Percentiles rank a stretch among this genome's conserved stretches.
Conservation (phyloP, 2,888 invertebrate genomes). For the Autographa gamma region DNA sequence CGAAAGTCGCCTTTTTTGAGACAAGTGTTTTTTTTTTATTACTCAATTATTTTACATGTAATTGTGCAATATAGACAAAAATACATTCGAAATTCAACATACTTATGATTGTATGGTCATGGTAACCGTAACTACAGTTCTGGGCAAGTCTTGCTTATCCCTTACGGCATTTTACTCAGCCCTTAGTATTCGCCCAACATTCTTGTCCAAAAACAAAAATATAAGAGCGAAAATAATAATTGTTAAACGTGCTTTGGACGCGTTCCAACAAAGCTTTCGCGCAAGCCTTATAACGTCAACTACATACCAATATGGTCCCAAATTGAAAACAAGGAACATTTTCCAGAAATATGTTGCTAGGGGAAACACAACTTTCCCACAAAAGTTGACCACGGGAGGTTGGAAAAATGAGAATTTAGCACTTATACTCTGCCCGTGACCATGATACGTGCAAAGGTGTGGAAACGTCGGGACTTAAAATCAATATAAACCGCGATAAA, state of each 20-base stretch:
- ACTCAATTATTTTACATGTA: too few species aligned
- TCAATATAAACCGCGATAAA: too few species aligned
- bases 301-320: constrained; percentile 27
- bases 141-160: too few species aligned
- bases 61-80: too few species aligned
- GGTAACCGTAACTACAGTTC: too few species aligned
- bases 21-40: too few species aligned
- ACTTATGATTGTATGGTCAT: too few species aligned
- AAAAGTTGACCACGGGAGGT: constrained; percentile 29
- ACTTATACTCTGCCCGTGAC: too few species aligned
- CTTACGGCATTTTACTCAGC: not conserved
- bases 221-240: constrained; percentile 33
- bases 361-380: constrained; percentile 12
- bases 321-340: constrained; percentile 13
- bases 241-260: constrained; percentile 42
- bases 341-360: not conserved
- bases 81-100: too few species aligned
- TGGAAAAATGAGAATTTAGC: constrained; percentile 23
- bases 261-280: constrained; percentile 36
- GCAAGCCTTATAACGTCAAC: constrained; percentile 7
- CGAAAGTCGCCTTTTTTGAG: too few species aligned
- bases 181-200: not conserved
- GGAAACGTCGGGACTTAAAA: too few species aligned
- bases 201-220: constrained; percentile 7
- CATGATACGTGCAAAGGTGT: too few species aligned